Conservation (phyloP, 2,797 vertebrate genomes). For the Psittacula echo region DNA sequence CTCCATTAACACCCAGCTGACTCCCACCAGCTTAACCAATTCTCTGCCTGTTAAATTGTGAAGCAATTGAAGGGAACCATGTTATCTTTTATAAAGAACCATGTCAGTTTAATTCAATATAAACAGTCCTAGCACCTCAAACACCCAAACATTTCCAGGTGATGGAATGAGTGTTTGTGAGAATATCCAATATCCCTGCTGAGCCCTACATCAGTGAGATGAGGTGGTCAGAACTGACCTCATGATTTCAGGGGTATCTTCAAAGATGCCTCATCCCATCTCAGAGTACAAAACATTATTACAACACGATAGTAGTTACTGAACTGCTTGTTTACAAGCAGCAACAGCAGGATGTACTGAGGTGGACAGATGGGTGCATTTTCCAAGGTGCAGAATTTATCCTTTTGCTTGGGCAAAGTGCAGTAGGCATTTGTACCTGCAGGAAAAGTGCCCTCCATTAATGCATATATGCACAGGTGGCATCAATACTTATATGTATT, state of each 20-base stretch:
- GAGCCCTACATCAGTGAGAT: not conserved
- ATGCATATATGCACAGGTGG: not conserved
- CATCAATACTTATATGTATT: fast-evolving
- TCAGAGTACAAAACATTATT: not conserved
- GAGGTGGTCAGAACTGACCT: not conserved
- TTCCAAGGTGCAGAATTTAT: not conserved
- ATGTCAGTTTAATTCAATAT: not conserved
- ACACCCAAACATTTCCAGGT: not conserved
- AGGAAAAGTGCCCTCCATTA: not conserved
- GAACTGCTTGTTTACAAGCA: not conserved
- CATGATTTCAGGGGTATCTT: not conserved
- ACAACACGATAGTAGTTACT: not conserved
- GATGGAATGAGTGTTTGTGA: not conserved
- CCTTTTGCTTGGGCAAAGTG: not conserved
- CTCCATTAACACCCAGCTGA: not conserved
- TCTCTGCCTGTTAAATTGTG: not conserved
- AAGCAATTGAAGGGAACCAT: not conserved
- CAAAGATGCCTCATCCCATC: not conserved
- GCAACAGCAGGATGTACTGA: not conserved
- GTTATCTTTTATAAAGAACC: not conserved
- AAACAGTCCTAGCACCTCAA: not conserved
- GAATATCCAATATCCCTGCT: not conserved
- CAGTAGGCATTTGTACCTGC: not conserved
- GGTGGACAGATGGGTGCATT: not conserved
- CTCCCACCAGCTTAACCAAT: not conserved